phyloP scores from a whole-genome alignment of 2,797 vertebrate species.

The Enteromius paludinosus region DNA sequence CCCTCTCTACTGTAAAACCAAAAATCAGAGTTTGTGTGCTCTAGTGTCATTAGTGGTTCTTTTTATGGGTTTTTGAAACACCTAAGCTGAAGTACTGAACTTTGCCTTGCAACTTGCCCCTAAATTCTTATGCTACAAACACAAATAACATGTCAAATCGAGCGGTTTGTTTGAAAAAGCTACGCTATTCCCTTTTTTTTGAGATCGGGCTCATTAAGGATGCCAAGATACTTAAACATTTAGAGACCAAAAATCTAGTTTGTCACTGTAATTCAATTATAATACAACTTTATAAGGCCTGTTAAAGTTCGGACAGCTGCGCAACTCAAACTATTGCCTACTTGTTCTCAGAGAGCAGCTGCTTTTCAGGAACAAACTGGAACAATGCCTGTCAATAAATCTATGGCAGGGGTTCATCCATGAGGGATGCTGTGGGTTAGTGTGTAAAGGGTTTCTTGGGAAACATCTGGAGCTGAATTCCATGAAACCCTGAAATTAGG shows the following conservation, averaged over 20 bases:
- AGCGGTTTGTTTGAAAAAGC: background rate
- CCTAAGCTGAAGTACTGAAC: background rate
- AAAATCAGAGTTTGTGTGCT: slow-evolving; percentile 17
- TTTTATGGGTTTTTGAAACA: slow-evolving; percentile 28
- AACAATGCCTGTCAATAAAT: slow-evolving; percentile 71
- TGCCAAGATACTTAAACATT: background rate
- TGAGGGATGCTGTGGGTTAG: slow-evolving; percentile 32
- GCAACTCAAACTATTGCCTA: slow-evolving; percentile 58
- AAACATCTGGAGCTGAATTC: slow-evolving; percentile 72
- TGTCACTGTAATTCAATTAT: slow-evolving; percentile 56
- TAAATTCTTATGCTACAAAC: background rate
- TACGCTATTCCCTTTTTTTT: background rate
- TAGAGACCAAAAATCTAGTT: background rate
- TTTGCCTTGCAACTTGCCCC: background rate
- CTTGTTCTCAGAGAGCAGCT: slow-evolving; percentile 59
- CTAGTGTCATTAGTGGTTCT: slow-evolving; percentile 24
- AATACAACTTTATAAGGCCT: slow-evolving; percentile 59
- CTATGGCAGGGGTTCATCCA: slow-evolving; percentile 58
- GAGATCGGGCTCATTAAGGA: background rate
- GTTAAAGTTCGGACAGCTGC: slow-evolving; percentile 59
- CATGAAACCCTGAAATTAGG: slow-evolving; percentile 56
- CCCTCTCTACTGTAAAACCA: slow-evolving; percentile 11
- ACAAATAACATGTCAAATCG: background rate
- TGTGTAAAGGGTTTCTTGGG: slow-evolving; percentile 52
- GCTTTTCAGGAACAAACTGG: slow-evolving; percentile 59